Evolutionary conservation across 64 coral and sea anemone species (phyloP).

Genomic region (Cladopsammia gracilis): DNA sequence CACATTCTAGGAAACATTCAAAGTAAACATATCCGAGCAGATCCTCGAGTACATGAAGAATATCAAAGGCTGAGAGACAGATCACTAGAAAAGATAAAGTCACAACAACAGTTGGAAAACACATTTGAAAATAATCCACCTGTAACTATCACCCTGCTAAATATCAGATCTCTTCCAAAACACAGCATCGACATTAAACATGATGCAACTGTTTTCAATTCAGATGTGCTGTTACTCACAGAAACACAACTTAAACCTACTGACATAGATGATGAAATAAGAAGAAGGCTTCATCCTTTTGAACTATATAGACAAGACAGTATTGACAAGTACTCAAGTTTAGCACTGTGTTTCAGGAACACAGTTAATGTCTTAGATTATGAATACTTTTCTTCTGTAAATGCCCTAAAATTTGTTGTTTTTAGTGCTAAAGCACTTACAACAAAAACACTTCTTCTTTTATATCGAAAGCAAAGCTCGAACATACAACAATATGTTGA

Average conservation of each 20-base stretch:
- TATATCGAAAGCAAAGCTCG: constrained; percentile 18
- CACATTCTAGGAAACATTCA: background rate
- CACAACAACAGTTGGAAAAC: background rate
- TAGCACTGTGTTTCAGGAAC: constrained; percentile 58
- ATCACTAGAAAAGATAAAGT: background rate
- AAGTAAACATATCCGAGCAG: background rate
- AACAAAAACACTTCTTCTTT: background rate
- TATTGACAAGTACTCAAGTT: constrained; percentile 53
- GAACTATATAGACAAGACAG: constrained; percentile 41
- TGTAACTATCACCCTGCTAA: constrained; percentile 56
- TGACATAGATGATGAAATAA: constrained; percentile 1
- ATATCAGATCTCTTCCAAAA: constrained; percentile 62
- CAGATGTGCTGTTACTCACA: constrained; percentile 22
- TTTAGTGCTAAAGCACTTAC: background rate
- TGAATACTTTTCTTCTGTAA: constrained; percentile 31
- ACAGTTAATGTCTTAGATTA: constrained; percentile 28
- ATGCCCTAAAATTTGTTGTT: constrained; percentile 8
- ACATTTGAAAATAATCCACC: constrained; percentile 20
- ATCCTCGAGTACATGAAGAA: constrained; percentile 17
- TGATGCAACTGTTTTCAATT: background rate
- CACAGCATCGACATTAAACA: constrained; percentile 48
- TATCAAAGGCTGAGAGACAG: constrained; percentile 12
- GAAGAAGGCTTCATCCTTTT: constrained; percentile 20
- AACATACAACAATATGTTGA: background rate
- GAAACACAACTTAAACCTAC: constrained; percentile 31